These are phyloP conservation scores for Bombus waltoni DNA, from an alignment of 1,140 invertebrate species.

Conservation along the genomic window DNA sequence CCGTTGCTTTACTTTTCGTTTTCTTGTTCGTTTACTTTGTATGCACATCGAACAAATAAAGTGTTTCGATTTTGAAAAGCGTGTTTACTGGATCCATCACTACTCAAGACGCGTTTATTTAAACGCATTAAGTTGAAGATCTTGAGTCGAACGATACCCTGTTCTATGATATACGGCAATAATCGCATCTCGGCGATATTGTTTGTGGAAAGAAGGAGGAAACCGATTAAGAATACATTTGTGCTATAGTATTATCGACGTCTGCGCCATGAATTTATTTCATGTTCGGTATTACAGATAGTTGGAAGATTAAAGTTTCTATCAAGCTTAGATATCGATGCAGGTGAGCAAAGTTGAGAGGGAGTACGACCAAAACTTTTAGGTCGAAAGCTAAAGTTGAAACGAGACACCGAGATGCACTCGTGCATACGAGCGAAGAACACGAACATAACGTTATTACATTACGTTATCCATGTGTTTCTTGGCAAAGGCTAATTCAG, in stretches of 20 bases:
- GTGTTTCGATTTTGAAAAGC: slow-evolving; percentile 12
- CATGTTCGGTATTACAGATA: not conserved
- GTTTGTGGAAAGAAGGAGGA: not conserved
- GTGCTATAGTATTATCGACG: not conserved
- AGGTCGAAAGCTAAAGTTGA: not conserved
- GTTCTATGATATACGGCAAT: not conserved
- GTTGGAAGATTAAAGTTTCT: not conserved
- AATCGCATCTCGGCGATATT: not conserved
- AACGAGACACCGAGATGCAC: slow-evolving; percentile 70
- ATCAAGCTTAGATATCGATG: not conserved
- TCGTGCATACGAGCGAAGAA: slow-evolving; percentile 55
- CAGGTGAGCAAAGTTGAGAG: not conserved
- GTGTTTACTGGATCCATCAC: slow-evolving; percentile 24
- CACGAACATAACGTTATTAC: slow-evolving; percentile 37
- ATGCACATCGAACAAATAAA: slow-evolving; percentile 35
- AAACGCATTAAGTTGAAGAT: not conserved
- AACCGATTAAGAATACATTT: not conserved
- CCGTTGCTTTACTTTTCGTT: slow-evolving; percentile 4
- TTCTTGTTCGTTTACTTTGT: slow-evolving; percentile 22
- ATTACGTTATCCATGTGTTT: slow-evolving; percentile 64
- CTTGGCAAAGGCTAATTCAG: slow-evolving; percentile 71
- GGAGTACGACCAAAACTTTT: not conserved
- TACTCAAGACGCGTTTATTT: not conserved
- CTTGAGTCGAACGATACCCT: not conserved
- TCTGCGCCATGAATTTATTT: not conserved